These are phyloP conservation scores for Spinus pinus DNA, from an alignment of 2,797 vertebrate genomes.

Conservation along the genomic window DNA sequence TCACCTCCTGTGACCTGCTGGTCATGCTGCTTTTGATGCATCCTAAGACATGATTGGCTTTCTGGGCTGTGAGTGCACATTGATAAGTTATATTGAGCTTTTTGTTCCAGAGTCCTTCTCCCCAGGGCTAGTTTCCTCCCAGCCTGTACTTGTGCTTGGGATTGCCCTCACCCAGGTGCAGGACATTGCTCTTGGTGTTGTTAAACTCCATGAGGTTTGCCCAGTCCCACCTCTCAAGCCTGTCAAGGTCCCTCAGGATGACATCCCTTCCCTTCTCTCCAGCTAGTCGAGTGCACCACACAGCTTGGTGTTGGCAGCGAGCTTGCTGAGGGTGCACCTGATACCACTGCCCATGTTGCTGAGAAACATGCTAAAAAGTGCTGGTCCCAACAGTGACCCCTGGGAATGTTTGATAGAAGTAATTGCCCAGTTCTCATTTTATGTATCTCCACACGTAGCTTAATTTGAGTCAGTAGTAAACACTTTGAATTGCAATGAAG, in stretches of 20 bases:
- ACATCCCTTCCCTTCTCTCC: not conserved
- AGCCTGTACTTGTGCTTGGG: not conserved
- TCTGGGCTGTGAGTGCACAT: not conserved
- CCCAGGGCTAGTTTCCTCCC: not conserved
- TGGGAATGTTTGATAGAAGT: not conserved
- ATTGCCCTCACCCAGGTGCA: not conserved
- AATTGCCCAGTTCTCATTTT: not conserved
- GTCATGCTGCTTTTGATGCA: not conserved
- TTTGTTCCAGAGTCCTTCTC: fast-evolving
- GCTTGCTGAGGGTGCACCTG: fast-evolving
- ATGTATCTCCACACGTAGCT: not conserved
- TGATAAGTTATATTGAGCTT: not conserved
- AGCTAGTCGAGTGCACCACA: fast-evolving
- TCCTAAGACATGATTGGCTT: not conserved
- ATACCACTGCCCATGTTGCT: not conserved
- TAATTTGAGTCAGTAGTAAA: not conserved
- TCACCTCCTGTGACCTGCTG: not conserved
- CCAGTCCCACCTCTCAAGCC: not conserved
- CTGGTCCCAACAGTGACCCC: not conserved
- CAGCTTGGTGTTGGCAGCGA: fast-evolving
- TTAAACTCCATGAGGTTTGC: not conserved
- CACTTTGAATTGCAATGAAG: not conserved
- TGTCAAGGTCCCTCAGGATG: not conserved
- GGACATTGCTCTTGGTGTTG: not conserved
- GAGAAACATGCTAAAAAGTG: not conserved